Evolutionary conservation across 2,113 vertebrate species (phyloP).

Genomic region (Pantherophis guttatus): DNA sequence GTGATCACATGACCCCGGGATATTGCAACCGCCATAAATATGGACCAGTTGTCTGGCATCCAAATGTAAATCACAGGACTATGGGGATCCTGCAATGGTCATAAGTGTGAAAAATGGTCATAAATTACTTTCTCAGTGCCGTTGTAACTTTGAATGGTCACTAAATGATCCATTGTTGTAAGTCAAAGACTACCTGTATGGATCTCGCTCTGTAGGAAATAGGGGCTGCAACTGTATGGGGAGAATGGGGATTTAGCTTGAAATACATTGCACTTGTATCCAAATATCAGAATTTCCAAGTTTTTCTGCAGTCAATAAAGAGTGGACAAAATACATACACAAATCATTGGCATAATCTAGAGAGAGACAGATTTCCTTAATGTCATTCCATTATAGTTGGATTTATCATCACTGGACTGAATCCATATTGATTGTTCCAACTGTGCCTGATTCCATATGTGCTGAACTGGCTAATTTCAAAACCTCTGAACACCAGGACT

Average conservation of each 20-base stretch:
- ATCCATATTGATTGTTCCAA: neutral
- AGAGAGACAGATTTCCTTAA: neutral
- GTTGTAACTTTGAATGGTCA: too few relatives aligned
- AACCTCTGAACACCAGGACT: constrained; percentile 32
- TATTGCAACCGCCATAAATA: too few relatives aligned
- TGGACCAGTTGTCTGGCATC: too few relatives aligned
- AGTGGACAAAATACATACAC: neutral
- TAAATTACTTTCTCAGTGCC: too few relatives aligned
- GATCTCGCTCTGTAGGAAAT: neutral
- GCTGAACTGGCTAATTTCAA: constrained; percentile 40
- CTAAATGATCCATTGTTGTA: too few relatives aligned
- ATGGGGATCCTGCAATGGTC: too few relatives aligned
- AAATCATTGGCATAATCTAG: neutral
- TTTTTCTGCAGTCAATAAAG: neutral
- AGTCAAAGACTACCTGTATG: neutral
- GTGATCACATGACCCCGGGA: too few relatives aligned
- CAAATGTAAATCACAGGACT: too few relatives aligned
- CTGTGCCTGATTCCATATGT: constrained; percentile 29
- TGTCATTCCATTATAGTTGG: neutral
- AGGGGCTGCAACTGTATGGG: neutral
- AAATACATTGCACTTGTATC: neutral
- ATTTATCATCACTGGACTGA: neutral
- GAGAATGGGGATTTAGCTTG: neutral
- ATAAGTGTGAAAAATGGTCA: too few relatives aligned
- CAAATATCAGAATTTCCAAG: neutral